Percentiles rank a stretch among this genome's conserved stretches.
These are phyloP conservation scores for Drosophila sp. DNA, from an alignment of 1,140 invertebrate genomes.

Conservation along the genomic window DNA sequence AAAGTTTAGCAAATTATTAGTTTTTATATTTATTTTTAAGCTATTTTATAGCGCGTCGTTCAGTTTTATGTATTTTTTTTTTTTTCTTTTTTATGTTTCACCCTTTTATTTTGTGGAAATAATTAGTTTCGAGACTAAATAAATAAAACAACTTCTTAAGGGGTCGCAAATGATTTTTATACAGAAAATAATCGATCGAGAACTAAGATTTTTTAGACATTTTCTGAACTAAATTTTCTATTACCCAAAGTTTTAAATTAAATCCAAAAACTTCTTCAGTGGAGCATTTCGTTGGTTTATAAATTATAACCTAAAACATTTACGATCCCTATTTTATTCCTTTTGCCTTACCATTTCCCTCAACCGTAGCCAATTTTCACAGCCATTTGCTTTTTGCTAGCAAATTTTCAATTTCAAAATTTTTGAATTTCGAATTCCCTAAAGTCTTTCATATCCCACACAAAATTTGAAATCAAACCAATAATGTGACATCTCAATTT, in stretches of 20 bases:
- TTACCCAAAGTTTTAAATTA: not conserved
- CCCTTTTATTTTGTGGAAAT: constrained; percentile 14
- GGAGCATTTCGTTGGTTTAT: not conserved
- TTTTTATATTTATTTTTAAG: constrained; percentile 37
- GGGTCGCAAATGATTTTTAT: not conserved
- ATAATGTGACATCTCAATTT: not conserved
- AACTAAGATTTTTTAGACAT: no score
- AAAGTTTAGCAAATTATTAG: constrained; percentile 42
- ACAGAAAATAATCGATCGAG: no score
- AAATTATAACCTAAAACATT: not conserved
- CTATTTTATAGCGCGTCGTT: constrained; percentile 70
- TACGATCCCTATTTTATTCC: constrained; percentile 21
- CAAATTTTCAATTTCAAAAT: constrained; percentile 46
- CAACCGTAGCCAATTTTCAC: constrained; percentile 70
- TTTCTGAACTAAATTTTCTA: constrained; percentile 2
- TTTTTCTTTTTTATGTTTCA: constrained; percentile 27
- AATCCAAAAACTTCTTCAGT: no score
- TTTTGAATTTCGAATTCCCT: constrained; percentile 60
- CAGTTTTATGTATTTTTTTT: not conserved
- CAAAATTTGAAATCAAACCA: constrained; percentile 12
- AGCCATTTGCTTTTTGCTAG: constrained; percentile 68
- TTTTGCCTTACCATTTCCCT: constrained; percentile 3
- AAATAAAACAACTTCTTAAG: not conserved
- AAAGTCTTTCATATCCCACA: constrained; percentile 56
- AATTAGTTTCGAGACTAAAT: constrained; percentile 22